These are phyloP conservation scores for Enteromius viviparus DNA, from an alignment of 2,797 vertebrate genomes.

Conservation along the genomic window DNA sequence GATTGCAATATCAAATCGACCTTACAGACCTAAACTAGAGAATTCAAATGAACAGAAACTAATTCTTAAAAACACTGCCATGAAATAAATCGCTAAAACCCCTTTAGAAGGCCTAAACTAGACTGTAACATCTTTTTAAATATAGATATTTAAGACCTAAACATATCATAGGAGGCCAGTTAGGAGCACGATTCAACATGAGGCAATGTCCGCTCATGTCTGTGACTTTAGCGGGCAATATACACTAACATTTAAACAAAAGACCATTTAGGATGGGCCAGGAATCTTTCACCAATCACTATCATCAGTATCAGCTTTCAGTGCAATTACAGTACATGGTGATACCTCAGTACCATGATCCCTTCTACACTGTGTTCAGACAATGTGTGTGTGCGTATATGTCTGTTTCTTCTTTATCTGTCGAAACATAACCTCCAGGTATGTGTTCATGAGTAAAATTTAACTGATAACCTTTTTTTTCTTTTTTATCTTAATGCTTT, in stretches of 20 bases:
- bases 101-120: neutral
- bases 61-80: neutral
- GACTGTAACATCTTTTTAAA: neutral
- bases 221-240: conserved; percentile 22
- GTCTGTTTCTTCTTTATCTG: conserved; percentile 18
- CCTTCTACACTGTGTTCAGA: conserved; percentile 26
- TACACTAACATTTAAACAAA: conserved; percentile 65
- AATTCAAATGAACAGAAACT: conserved; percentile 65
- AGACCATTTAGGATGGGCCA: conserved; percentile 57
- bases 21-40: conserved; percentile 64
- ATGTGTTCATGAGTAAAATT: conserved; percentile 28
- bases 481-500: conserved; percentile 15
- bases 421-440: conserved; percentile 36
- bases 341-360: conserved; percentile 43
- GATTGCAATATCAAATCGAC: neutral
- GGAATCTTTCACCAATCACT: conserved; percentile 54
- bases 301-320: conserved; percentile 60
- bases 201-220: neutral
- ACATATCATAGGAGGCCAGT: neutral
- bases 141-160: neutral
- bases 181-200: neutral
- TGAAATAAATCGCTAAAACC: neutral
- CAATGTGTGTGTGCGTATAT: neutral
- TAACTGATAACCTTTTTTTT: neutral
- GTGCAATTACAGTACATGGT: conserved; percentile 56